Evolutionary conservation across 1,140 invertebrate species (phyloP), one percentile per base, ranked within the genome.

Genomic region (Sarcophaga peregrina): DNA sequence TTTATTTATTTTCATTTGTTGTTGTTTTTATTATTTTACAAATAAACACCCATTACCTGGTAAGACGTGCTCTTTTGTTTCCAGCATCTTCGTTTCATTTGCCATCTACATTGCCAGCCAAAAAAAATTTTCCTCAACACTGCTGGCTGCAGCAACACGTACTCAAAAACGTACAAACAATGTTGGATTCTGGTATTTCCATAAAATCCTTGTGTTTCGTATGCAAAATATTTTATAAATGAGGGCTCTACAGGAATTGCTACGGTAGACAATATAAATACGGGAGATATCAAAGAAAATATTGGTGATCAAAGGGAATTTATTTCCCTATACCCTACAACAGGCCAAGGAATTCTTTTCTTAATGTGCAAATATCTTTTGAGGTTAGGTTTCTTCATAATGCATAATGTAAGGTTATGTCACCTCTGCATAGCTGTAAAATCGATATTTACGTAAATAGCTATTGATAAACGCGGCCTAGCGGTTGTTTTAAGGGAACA

Each of bases 11-110:
- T 58, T 58, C n/a, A 78, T 78, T 78, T 78, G 47, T 50, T 78
- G 45, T 76, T 76, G 48, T 8, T 25, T 68, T 68, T 68, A 8
- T 68, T 37, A 37, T 37, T 37, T 4, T 25, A 78, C 75, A 78
- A 78, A 78, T 78, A 78, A 78, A 52, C 75, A 78, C 75, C 74
- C 75, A 78, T 78, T 78, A 78, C 75, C 75, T 78, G 75, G 50
- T 78, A 48, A 78, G 50, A 78, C 75, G 75, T 78, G 75, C 75
- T 78, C 75, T 50, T 50, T 52, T 78, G 47, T 78, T 78, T 50
- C 45, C n/a, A 50, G 47, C 74, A 48, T 76, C 48, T 78, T 78
- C 5, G 13, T 72, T 17, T 72, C 62, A 20, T 17, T 72, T 72
- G 62, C 62, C 20, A 20, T 6, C 17, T 2, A 72, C 8, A 37